These are phyloP conservation scores for Pasiphila rectangulata DNA, from an alignment of 2,888 invertebrate genomes.

Conservation along the genomic window DNA sequence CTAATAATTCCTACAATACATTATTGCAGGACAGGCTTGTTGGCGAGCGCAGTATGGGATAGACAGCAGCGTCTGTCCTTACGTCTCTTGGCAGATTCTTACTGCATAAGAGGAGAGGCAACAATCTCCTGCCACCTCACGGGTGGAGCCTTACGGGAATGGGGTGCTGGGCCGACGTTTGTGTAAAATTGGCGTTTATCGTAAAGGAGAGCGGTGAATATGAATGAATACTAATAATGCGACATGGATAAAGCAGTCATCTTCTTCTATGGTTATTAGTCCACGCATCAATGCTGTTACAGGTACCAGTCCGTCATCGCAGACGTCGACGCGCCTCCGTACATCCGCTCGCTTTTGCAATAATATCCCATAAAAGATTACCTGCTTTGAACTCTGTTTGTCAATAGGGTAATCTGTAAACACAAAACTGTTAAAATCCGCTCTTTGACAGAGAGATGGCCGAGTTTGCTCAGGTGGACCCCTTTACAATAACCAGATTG, in stretches of 20 bases:
- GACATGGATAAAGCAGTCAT: background rate
- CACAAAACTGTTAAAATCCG: constrained; percentile 75
- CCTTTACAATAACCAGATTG: constrained; percentile 50
- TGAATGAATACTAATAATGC: no score
- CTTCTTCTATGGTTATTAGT: background rate
- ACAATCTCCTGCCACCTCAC: no score
- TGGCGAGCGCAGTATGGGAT: no score
- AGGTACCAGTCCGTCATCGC: background rate
- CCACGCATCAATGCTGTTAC: background rate
- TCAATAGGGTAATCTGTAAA: constrained; percentile 73
- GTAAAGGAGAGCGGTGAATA: no score
- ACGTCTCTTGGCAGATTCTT: no score
- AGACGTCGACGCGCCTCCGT: constrained; percentile 36
- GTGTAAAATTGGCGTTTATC: no score
- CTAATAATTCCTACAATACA: no score
- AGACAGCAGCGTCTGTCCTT: no score
- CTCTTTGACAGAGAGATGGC: constrained; percentile 59
- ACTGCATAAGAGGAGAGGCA: no score
- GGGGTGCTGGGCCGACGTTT: no score
- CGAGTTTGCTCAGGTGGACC: constrained; percentile 73
- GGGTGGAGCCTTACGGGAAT: no score
- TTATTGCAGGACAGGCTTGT: no score
- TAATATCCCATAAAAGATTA: constrained; percentile 61
- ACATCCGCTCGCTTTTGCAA: constrained; percentile 50
- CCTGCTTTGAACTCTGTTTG: constrained; percentile 71